Conservation (phyloP, 2,797 vertebrate species). For the Microcaecilia unicolor region DNA sequence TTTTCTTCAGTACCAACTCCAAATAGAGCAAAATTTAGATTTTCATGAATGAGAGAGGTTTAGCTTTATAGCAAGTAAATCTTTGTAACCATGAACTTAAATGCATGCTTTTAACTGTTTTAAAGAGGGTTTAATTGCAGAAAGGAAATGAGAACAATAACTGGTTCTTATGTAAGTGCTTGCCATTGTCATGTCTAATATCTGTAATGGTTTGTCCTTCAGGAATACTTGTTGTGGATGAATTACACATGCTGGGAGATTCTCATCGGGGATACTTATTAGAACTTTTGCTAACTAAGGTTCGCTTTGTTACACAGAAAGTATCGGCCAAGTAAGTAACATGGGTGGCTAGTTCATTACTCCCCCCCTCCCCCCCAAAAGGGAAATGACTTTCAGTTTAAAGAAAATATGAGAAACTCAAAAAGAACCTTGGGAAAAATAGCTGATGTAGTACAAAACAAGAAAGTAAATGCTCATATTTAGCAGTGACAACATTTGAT, state of each 20-base stretch:
- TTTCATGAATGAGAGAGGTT: no score
- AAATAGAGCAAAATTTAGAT: no score
- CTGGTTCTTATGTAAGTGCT: background rate
- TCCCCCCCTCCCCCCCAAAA: background rate
- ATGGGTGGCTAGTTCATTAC: conserved; percentile 1
- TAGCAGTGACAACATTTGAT: no score
- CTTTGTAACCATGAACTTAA: no score
- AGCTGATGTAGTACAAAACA: no score
- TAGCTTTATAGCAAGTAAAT: no score
- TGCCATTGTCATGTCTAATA: background rate
- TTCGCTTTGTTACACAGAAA: conserved; percentile 76
- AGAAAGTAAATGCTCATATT: no score
- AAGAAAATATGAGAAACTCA: no score
- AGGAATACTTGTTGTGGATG: conserved; percentile 94
- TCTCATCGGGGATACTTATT: conserved; percentile 85
- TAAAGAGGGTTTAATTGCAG: background rate
- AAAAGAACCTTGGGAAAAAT: no score
- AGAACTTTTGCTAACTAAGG: conserved; percentile 89
- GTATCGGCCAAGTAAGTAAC: conserved; percentile 40
- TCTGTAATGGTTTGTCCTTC: conserved; percentile 4
- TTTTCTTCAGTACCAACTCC: no score
- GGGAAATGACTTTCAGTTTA: no score
- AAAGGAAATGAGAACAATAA: background rate
- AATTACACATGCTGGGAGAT: conserved; percentile 93
- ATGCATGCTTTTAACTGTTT: no score